Percentiles rank a stretch among this genome's conserved stretches.
These are phyloP conservation scores for Trachemys scripta DNA, from an alignment of 2,113 vertebrate species.

Conservation along the genomic window DNA sequence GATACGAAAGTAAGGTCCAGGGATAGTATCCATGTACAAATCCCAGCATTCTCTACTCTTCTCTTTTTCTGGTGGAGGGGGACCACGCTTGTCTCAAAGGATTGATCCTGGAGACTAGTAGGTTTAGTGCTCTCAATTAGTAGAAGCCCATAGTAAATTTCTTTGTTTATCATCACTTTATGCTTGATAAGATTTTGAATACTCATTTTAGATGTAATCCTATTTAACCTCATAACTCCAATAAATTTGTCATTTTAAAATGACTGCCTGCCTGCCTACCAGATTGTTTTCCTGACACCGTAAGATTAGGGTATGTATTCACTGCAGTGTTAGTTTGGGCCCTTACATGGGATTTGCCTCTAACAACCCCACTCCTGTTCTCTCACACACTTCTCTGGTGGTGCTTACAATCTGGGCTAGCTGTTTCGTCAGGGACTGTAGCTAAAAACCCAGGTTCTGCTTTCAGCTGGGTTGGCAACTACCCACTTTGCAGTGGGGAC, in stretches of 20 bases:
- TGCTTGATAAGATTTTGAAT: background rate
- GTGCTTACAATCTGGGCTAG: background rate
- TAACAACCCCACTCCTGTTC: background rate
- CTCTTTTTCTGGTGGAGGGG: too few relatives aligned
- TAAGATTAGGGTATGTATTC: background rate
- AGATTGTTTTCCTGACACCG: background rate
- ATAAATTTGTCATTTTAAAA: background rate
- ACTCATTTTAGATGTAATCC: background rate
- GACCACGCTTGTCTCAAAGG: background rate
- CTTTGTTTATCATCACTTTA: background rate
- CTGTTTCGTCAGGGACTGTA: background rate
- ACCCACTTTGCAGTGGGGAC: background rate
- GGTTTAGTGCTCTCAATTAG: conserved; percentile 37
- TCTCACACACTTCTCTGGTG: background rate
- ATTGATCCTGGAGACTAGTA: background rate
- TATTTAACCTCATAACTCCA: background rate
- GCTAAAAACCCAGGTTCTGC: background rate
- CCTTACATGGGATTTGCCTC: background rate
- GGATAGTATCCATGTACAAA: background rate
- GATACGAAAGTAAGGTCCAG: too few relatives aligned
- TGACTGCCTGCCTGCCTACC: background rate
- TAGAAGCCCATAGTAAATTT: background rate
- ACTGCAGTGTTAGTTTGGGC: background rate
- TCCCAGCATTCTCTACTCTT: background rate
- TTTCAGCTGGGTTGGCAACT: background rate